Evolutionary conservation across 2,113 vertebrate genomes (phyloP), one percentile per base, ranked within the genome.

Genomic region (Lampris incognitus): DNA sequence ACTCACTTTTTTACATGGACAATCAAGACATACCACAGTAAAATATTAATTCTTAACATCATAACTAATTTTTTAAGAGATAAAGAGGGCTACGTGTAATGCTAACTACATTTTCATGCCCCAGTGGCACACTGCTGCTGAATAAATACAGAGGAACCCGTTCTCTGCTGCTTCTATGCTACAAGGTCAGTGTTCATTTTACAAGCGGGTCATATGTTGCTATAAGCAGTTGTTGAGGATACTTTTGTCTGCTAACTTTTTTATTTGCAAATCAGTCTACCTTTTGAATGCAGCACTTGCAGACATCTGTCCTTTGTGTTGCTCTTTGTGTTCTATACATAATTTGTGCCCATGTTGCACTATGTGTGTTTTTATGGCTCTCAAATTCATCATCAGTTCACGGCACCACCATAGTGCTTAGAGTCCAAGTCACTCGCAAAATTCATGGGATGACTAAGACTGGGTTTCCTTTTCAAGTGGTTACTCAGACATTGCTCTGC

Each of bases 201-300:
- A 5, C 7, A 46, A 46, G 7, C 4, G 1, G 44, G 44, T 42
- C 3, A 39, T 58, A 65, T 37, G 44, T 24, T 69, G 52, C 61
- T 76, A 41, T 65, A 68, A 44, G 7, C 36, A 68, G 4, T 54
- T 36, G 48, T 69, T 72, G 9, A 13, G 24, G 65, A 8, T 64
- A 39, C 46, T 54, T 76, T 38, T 42, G 7, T 52, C 54, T 9
- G 57, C 68, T 72, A 60, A 58, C 50, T 52, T 65, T 67, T 38
- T 52, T 24, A 24, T 50, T 54, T 54, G 40, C n/a, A 38, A 67
- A 6, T 48, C 9, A 40, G 8, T 70, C 13, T 8, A 63, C 73
- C 11, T 24, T 13, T 42, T 9, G 60, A 82, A 52, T 51, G 52
- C 77, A 77, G 50, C 40, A 76, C 58, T 55, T 75, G 38, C n/a